phyloP scores from a whole-genome alignment of 1,140 invertebrate genomes.

The Thereuonema tuberculata region DNA sequence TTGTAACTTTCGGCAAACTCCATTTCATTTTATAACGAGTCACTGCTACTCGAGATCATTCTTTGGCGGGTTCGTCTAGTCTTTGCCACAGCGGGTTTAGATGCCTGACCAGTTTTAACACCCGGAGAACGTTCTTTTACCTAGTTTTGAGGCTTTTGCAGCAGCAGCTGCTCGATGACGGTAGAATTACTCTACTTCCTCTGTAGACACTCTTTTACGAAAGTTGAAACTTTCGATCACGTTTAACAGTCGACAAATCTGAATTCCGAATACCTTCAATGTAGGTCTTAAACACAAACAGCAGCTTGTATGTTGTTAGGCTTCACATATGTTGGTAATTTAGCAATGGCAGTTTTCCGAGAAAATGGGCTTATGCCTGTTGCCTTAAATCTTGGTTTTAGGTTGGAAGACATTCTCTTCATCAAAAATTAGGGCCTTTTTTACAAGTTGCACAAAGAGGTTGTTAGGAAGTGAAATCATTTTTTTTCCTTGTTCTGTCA shows the following conservation, averaged over 20 bases:
- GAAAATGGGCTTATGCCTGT: background rate
- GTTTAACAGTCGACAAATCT: no score
- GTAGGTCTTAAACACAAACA: background rate
- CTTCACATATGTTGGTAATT: background rate
- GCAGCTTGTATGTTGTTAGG: background rate
- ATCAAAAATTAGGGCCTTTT: background rate
- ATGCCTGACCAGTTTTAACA: background rate
- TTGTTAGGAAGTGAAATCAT: background rate
- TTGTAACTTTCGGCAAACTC: background rate
- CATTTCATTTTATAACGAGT: background rate
- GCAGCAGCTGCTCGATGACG: background rate
- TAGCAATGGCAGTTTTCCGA: background rate
- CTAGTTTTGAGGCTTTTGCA: no score
- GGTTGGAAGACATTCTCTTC: background rate
- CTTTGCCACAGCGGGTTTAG: background rate
- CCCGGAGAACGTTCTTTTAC: background rate
- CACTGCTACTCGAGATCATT: background rate
- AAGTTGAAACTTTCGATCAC: background rate
- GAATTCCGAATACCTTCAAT: background rate
- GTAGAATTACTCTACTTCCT: background rate
- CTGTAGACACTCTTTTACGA: background rate
- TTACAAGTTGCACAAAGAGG: background rate
- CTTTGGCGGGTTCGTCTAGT: background rate
- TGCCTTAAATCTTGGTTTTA: no score
- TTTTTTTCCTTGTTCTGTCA: background rate